Percentiles rank a stretch among this genome's conserved stretches.
These are phyloP conservation scores for Sesamia inferens DNA, from an alignment of 2,888 invertebrate genomes.

Conservation along the genomic window DNA sequence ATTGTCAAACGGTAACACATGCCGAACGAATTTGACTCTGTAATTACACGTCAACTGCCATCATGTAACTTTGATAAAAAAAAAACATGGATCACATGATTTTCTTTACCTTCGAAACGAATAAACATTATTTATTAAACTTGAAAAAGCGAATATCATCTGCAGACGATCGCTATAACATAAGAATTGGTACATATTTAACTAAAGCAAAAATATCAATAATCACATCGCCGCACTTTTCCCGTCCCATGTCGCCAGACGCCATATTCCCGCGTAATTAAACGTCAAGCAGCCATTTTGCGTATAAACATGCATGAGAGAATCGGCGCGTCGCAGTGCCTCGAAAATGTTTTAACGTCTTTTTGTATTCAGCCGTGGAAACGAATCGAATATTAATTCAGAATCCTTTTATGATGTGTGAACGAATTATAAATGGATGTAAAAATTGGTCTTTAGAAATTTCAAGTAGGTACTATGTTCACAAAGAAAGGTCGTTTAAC, in stretches of 20 bases:
- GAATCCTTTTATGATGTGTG: conserved; percentile 36
- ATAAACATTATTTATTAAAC: conserved; percentile 6
- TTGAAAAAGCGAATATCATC: conserved; percentile 9
- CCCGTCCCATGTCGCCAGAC: conserved; percentile 55
- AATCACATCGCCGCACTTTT: conserved; percentile 53
- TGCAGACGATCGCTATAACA: conserved; percentile 14
- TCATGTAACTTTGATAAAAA: conserved; percentile 57
- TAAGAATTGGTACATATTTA: neutral
- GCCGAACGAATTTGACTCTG: conserved; percentile 66
- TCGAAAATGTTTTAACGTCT: conserved; percentile 58
- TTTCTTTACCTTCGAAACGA: neutral
- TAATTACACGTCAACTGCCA: conserved; percentile 77
- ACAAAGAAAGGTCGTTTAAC: conserved; percentile 1
- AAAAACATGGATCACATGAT: conserved; percentile 5
- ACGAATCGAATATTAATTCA: conserved; percentile 59
- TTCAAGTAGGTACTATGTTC: neutral
- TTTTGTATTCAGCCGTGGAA: conserved; percentile 56
- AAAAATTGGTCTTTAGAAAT: conserved; percentile 19
- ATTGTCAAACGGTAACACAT: conserved; percentile 2
- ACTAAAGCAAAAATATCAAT: conserved; percentile 43
- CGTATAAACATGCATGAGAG: conserved; percentile 73
- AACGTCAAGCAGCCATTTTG: conserved; percentile 82
- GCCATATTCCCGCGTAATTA: conserved; percentile 79
- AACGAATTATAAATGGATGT: conserved; percentile 29
- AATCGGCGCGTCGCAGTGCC: conserved; percentile 49